These are phyloP conservation scores for Montipora efflorescens DNA, from an alignment of 64 coral and sea anemone species.

Conservation along the genomic window DNA sequence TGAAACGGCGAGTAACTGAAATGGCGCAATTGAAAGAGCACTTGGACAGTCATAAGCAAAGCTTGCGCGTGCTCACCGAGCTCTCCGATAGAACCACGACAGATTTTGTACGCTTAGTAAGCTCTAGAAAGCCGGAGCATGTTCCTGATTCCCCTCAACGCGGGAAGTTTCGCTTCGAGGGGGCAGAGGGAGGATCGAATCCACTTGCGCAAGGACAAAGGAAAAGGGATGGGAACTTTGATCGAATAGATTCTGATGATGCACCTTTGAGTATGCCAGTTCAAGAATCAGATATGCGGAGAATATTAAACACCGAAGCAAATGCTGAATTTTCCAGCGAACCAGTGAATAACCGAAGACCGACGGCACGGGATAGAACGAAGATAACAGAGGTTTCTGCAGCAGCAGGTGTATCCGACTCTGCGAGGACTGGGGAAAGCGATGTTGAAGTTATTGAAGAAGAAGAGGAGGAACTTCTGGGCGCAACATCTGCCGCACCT, in stretches of 20 bases:
- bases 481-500: neutral
- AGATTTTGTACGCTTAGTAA: neutral
- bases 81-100: neutral
- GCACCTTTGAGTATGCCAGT: conserved; percentile 16
- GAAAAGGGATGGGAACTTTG: neutral
- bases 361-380: neutral
- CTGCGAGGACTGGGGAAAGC: conserved; percentile 8
- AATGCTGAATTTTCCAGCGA: neutral
- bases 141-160: neutral
- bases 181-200: neutral
- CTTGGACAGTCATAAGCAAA: neutral
- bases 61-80: neutral
- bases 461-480: conserved; percentile 10
- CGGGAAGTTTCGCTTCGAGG: neutral
- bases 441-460: conserved; percentile 54
- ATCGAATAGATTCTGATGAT: neutral
- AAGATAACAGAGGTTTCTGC: neutral
- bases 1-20: neutral
- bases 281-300: conserved; percentile 2
- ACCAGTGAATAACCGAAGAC: neutral
- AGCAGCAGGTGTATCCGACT: neutral
- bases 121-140: neutral
- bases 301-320: neutral
- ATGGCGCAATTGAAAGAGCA: neutral
- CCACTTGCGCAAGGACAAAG: neutral